A percentile compares a stretch with the other conserved stretches of the same genome.
These are phyloP conservation scores for Gambusia yucatana DNA, from an alignment of 2,797 vertebrate genomes.

Conservation along the genomic window DNA sequence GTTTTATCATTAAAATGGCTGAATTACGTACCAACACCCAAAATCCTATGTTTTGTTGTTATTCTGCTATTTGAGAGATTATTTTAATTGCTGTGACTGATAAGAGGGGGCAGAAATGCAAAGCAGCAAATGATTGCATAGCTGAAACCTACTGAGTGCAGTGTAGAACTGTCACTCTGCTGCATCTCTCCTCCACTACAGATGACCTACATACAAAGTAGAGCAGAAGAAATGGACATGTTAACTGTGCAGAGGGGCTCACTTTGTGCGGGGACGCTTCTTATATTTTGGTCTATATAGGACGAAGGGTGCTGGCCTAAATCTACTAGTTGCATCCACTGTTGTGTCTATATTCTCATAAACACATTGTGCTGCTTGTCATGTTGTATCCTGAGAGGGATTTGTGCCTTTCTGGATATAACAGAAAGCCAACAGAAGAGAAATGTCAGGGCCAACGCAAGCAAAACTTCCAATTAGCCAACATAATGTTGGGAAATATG, in stretches of 20 bases:
- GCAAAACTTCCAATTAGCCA: slow-evolving; percentile 4
- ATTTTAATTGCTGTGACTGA: neutral
- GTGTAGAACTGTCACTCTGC: slow-evolving; percentile 34
- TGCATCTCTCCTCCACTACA: slow-evolving; percentile 56
- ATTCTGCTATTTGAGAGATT: neutral
- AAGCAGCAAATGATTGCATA: slow-evolving; percentile 1
- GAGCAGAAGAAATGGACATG: slow-evolving; percentile 76
- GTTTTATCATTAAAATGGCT: neutral
- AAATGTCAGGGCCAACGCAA: neutral
- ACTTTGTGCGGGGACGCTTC: slow-evolving; percentile 80
- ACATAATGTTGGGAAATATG: slow-evolving; percentile 33
- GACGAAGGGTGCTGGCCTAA: slow-evolving; percentile 76
- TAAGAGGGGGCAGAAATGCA: neutral
- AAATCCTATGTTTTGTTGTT: neutral
- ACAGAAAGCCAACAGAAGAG: slow-evolving; percentile 72
- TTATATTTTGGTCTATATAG: slow-evolving; percentile 73
- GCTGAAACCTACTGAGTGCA: slow-evolving; percentile 15
- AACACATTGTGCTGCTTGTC: slow-evolving; percentile 74
- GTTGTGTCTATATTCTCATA: slow-evolving; percentile 78
- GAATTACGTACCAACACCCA: neutral
- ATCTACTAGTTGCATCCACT: slow-evolving; percentile 74
- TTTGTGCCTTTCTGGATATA: slow-evolving; percentile 64
- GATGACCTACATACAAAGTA: slow-evolving; percentile 76
- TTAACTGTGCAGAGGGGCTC: slow-evolving; percentile 50
- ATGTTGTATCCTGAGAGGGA: slow-evolving; percentile 76